Conservation (phyloP, 2,113 vertebrate species). For the Rutilus rutilus region DNA sequence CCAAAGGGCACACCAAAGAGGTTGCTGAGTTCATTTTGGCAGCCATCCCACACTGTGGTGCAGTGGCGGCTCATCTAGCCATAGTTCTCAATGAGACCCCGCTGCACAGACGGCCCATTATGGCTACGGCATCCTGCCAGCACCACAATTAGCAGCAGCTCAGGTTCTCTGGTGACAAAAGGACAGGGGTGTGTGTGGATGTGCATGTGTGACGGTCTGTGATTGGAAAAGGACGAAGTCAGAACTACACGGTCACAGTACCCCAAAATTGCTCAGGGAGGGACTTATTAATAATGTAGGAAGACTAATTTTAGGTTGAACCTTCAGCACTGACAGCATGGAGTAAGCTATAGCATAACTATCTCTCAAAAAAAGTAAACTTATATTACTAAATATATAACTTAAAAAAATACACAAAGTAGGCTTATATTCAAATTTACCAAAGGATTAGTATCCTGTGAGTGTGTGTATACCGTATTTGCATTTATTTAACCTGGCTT, state of each 20-base stretch:
- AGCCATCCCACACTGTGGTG: slow-evolving; percentile 63
- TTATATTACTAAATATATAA: not conserved
- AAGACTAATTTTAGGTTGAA: slow-evolving; percentile 17
- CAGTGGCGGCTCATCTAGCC: slow-evolving; percentile 52
- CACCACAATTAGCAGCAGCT: slow-evolving; percentile 43
- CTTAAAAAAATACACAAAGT: not conserved
- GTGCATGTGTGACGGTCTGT: slow-evolving; percentile 28
- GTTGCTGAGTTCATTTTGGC: slow-evolving; percentile 75
- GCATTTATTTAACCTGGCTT: not conserved
- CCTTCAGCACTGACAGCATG: not conserved
- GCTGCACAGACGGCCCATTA: slow-evolving; percentile 42
- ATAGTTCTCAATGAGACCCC: not conserved
- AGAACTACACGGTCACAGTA: slow-evolving; percentile 33
- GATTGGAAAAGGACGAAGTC: slow-evolving; percentile 38
- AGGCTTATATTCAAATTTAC: too few species aligned
- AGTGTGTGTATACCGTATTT: not conserved
- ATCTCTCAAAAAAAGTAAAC: not conserved
- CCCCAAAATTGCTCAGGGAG: slow-evolving; percentile 27
- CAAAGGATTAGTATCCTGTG: too few species aligned
- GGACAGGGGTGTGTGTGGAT: slow-evolving; percentile 37
- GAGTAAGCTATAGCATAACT: not conserved
- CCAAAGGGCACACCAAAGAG: slow-evolving; percentile 51
- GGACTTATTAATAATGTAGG: slow-evolving; percentile 40
- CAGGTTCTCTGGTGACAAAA: slow-evolving; percentile 30
- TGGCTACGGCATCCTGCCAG: slow-evolving; percentile 29